Percentiles rank a stretch among this genome's conserved stretches.
Evolutionary conservation across 2,888 invertebrate species (phyloP).

Genomic region (Blastobasis lacticolella): DNA sequence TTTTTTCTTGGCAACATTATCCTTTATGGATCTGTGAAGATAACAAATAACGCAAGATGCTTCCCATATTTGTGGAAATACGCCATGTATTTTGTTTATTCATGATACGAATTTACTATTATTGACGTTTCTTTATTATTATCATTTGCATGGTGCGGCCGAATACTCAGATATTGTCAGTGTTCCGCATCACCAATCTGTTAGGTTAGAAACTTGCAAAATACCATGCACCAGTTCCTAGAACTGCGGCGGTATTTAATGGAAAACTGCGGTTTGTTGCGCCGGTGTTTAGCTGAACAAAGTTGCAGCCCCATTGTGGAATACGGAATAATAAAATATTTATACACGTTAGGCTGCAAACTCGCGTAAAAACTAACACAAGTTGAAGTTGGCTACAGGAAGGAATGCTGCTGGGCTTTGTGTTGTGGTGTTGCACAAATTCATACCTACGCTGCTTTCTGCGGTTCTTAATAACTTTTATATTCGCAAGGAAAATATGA

Average conservation of each 20-base stretch:
- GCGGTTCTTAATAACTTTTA: no score
- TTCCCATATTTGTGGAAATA: no score
- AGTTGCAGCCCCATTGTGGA: conserved; percentile 6
- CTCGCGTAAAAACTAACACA: conserved; percentile 17
- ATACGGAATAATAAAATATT: conserved; percentile 23
- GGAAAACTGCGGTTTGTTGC: conserved; percentile 4
- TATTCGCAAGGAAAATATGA: no score
- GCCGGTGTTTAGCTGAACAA: conserved; percentile 2
- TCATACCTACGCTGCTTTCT: no score
- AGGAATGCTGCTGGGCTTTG: no score
- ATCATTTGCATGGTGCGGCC: not conserved
- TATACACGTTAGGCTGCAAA: conserved; percentile 14
- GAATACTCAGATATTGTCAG: no score
- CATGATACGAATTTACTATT: not conserved
- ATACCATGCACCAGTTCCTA: no score
- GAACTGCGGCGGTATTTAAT: not conserved
- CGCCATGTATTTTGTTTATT: not conserved
- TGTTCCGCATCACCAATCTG: no score
- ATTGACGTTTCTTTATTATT: conserved; percentile 1
- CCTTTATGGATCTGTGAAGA: conserved; percentile 2
- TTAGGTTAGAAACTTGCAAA: no score
- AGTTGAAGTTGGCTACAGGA: not conserved
- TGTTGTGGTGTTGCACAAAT: no score
- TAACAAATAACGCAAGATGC: not conserved
- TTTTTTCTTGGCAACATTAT: not conserved